Evolutionary conservation across 2,888 invertebrate species (phyloP).

Genomic region (Limnephilus auricula): DNA sequence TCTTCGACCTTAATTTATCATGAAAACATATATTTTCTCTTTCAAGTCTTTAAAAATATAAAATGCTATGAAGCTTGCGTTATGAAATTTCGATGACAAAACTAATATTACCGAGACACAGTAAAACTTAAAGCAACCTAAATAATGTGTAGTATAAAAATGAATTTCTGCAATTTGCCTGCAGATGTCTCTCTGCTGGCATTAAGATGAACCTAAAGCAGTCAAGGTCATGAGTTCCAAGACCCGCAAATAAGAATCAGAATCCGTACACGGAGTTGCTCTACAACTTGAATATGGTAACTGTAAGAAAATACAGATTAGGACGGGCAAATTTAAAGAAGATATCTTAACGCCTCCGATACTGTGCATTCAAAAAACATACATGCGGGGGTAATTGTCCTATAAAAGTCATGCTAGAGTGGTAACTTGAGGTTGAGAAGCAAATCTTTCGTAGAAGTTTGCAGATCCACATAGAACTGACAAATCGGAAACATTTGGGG

Average conservation of each 20-base stretch:
- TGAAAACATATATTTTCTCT: conserved; percentile 15
- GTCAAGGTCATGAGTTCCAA: not conserved
- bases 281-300: not conserved
- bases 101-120: not conserved
- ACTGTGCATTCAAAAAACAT: too few relatives aligned
- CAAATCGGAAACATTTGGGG: not conserved
- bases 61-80: not conserved
- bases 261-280: not conserved
- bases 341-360: too few relatives aligned
- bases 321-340: too few relatives aligned
- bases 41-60: not conserved
- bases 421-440: not conserved
- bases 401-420: not conserved
- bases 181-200: not conserved
- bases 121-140: not conserved
- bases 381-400: too few relatives aligned
- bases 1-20: conserved; percentile 34
- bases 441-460: not conserved
- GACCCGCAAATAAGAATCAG: not conserved
- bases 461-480: not conserved
- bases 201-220: not conserved
- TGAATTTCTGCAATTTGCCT: not conserved
- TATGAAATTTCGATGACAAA: not conserved
- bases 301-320: too few relatives aligned
- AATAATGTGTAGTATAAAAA: not conserved